These are phyloP conservation scores for Sialis fuliginosa DNA, from an alignment of 2,888 invertebrate genomes.

Conservation along the genomic window DNA sequence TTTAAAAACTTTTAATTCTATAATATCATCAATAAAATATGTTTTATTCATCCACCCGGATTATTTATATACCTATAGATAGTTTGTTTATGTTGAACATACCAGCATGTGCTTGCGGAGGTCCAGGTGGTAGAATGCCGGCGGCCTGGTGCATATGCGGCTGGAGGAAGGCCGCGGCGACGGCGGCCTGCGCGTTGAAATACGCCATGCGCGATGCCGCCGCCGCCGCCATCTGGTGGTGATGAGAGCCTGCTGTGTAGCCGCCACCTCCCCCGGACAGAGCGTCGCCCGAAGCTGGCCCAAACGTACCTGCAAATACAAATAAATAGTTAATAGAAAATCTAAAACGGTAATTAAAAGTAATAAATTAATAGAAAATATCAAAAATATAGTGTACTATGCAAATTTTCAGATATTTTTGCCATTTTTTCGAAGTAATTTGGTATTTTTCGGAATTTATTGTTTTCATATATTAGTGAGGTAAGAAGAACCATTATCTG, in stretches of 20 bases:
- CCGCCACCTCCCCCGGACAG: slow-evolving; percentile 31
- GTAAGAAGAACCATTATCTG: too few species aligned
- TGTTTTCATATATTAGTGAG: too few species aligned
- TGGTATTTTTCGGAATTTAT: too few species aligned
- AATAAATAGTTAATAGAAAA: neutral
- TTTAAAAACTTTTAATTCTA: too few species aligned
- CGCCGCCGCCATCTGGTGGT: slow-evolving; percentile 28
- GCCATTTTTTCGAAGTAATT: too few species aligned
- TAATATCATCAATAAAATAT: neutral
- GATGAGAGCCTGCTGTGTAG: slow-evolving; percentile 39
- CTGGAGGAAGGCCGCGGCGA: slow-evolving; percentile 72
- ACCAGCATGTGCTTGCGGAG: slow-evolving; percentile 1
- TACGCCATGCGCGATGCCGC: slow-evolving; percentile 73
- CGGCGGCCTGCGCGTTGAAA: slow-evolving; percentile 83
- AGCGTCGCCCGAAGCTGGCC: slow-evolving; percentile 14
- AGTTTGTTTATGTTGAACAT: neutral
- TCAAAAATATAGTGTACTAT: neutral
- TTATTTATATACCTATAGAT: neutral
- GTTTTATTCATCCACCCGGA: neutral
- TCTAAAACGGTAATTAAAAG: too few species aligned
- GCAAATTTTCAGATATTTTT: neutral
- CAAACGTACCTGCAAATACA: neutral
- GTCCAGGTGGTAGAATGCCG: slow-evolving; percentile 12
- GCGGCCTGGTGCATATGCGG: slow-evolving; percentile 30
- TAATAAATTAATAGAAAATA: neutral